Base-by-base conservation (phyloP, 2,888 invertebrate genomes). In the Malthinus flaveolus region DNA sequence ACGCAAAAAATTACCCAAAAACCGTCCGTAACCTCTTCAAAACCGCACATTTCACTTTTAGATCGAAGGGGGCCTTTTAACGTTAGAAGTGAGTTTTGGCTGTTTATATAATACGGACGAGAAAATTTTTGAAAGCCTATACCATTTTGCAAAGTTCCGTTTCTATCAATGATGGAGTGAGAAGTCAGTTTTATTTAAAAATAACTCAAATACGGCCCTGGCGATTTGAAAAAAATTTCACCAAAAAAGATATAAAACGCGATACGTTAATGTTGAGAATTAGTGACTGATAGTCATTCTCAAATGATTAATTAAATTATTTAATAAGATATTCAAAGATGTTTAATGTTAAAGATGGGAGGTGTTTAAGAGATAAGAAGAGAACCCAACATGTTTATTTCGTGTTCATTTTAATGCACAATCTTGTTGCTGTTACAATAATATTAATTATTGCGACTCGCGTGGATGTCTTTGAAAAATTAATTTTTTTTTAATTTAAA, bases 221-320 rank as follows among this genome's bases (percentile, higher is more conserved):
- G n/a, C 15, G 9, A 5, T 23, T 23, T 42, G 23, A 42, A 42
- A 42, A 42, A n/a, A 42, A 13, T 42, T 42, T 42, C 15, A 23
- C 33, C 15, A n/a, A 34, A 48, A 10, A n/a, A 42, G 39, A 42
- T 49, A 31, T 31, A 32, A 32, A 11, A 31, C 7, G 12, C 39
- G 56, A 59, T 59, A 59, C 47, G 34, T 47, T 36, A 57, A 57
- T 61, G 56, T 57, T 58, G 63, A 58, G 57, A 63, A 63, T 65
- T 65, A 46, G 61, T 64, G 64, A 66, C 57, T 64, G 64, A 66
- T 66, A 61, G 53, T 64, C 62, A 56, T 55, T 57, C 53, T 56
- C 15, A 54, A 52, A 49, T 63, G 64, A 64, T 66, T 66, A 66
- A 66, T 66, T 66, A 62, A 42, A 61, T 66, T 66, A 63, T 63